These are phyloP conservation scores for Luidia sarsii DNA, from an alignment of 53 echinoderm and acorn worm genomes.

Conservation along the genomic window DNA sequence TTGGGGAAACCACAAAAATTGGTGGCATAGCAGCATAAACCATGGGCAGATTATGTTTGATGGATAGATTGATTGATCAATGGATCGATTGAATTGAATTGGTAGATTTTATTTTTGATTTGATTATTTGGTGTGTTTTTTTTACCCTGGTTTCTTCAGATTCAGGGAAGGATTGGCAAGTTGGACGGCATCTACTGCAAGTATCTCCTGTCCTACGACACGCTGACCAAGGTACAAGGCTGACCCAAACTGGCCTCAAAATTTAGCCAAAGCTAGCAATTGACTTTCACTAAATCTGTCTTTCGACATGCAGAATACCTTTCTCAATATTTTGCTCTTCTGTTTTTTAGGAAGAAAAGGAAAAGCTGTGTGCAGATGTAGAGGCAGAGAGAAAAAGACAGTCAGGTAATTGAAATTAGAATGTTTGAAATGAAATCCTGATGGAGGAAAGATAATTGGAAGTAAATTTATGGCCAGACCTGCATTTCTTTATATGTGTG, in stretches of 20 bases:
- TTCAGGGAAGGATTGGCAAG: conserved; percentile 82
- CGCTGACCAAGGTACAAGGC: conserved; percentile 83
- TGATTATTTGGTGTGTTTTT: neutral
- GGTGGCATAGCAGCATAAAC: too few relatives aligned
- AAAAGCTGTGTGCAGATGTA: conserved; percentile 67
- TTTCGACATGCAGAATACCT: too few relatives aligned
- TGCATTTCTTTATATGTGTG: too few relatives aligned
- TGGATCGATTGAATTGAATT: too few relatives aligned
- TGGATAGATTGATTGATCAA: too few relatives aligned
- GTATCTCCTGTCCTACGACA: conserved; percentile 87
- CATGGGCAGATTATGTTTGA: too few relatives aligned
- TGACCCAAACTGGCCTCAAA: too few relatives aligned
- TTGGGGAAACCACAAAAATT: too few relatives aligned
- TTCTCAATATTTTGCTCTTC: neutral
- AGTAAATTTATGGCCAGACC: too few relatives aligned
- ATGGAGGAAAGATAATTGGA: too few relatives aligned
- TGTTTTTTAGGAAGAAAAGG: conserved; percentile 61
- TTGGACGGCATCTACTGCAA: conserved; percentile 92
- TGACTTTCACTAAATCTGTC: neutral
- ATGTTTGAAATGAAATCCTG: too few relatives aligned
- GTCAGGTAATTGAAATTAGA: too few relatives aligned
- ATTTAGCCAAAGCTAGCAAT: neutral
- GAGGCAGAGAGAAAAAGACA: conserved; percentile 66
- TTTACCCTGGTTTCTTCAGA: conserved; percentile 38
- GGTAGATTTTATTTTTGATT: neutral